Conservation (phyloP, 2,888 invertebrate species). For the Xanthorhoe designata region DNA sequence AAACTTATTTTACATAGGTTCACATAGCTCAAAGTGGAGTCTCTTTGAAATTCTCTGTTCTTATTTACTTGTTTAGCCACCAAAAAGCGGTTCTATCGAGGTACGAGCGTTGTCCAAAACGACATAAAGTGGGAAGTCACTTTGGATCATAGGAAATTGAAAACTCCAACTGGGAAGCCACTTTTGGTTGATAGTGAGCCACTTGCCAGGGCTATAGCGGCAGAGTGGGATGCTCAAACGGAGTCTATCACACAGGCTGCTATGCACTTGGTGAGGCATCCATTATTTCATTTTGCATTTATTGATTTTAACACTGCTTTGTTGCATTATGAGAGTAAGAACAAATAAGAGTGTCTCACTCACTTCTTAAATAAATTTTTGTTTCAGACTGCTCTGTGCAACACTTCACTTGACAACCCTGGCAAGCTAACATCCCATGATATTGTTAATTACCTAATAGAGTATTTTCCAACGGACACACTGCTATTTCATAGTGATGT, state of each 20-base stretch:
- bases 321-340: too few species aligned
- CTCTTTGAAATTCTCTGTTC: background rate
- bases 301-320: too few species aligned
- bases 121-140: slow-evolving; percentile 93
- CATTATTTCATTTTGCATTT: too few species aligned
- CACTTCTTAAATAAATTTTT: background rate
- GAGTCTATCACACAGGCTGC: slow-evolving; percentile 90
- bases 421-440: slow-evolving; percentile 90
- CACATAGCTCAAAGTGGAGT: background rate
- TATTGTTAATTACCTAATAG: slow-evolving; percentile 91
- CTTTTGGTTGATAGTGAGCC: slow-evolving; percentile 93
- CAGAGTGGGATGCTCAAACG: slow-evolving; percentile 97
- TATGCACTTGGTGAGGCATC: slow-evolving; percentile 93
- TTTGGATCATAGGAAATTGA: slow-evolving; percentile 94
- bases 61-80: slow-evolving; percentile 63
- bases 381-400: slow-evolving; percentile 93
- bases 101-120: slow-evolving; percentile 89
- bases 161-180: slow-evolving; percentile 93
- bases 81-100: slow-evolving; percentile 90
- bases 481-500: slow-evolving; percentile 91
- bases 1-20: slow-evolving; percentile 15
- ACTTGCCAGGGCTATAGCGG: slow-evolving; percentile 95
- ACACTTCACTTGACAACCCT: slow-evolving; percentile 97
- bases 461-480: slow-evolving; percentile 93
- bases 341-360: background rate